Percentiles rank a stretch among this genome's conserved stretches.
phyloP scores from a whole-genome alignment of 2,797 vertebrate genomes.

The Pteronotus mesoamericanus region DNA sequence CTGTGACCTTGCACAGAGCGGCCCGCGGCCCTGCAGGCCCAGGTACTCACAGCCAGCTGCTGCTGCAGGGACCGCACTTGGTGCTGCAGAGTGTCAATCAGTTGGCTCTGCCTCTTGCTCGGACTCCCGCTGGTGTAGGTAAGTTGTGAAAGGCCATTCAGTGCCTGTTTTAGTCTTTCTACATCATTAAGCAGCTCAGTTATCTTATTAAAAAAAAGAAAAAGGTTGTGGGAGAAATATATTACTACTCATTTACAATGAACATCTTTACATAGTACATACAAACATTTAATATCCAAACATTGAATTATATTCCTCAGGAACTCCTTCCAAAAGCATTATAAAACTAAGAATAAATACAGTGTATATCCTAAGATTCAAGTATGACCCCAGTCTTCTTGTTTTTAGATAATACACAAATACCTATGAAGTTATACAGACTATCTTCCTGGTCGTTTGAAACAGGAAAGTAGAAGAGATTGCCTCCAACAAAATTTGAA shows the following conservation, averaged over 20 bases:
- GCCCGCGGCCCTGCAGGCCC: neutral
- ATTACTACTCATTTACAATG: neutral
- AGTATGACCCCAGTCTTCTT: neutral
- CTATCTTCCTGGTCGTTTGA: neutral
- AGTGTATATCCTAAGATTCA: neutral
- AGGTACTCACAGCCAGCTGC: constrained; percentile 94
- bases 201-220: constrained; percentile 83
- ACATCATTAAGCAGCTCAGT: constrained; percentile 94
- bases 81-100: constrained; percentile 89
- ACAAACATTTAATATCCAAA: neutral
- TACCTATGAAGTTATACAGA: neutral
- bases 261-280: neutral
- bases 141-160: constrained; percentile 93
- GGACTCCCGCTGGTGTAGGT: constrained; percentile 87
- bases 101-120: constrained; percentile 90
- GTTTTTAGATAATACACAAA: neutral
- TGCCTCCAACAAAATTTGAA: neutral
- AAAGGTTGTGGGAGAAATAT: neutral
- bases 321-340: constrained; percentile 10
- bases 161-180: constrained; percentile 93
- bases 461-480: neutral
- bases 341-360: neutral
- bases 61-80: constrained; percentile 94
- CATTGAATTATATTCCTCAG: neutral
- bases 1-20: rapidly evolving